Evolutionary conservation across 2,113 vertebrate genomes (phyloP).

Genomic region (Lycaon pictus): DNA sequence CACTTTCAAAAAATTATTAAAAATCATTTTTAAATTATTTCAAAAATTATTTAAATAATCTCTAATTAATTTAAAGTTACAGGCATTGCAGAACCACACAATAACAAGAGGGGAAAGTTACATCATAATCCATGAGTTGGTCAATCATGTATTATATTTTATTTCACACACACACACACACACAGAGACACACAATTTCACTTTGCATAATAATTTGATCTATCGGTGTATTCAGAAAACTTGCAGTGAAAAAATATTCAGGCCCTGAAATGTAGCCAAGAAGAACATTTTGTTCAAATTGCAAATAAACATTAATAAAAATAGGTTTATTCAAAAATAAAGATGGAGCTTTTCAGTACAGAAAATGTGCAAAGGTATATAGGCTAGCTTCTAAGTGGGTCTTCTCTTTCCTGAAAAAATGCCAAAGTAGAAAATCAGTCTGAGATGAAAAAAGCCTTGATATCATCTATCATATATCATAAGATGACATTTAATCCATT

Average conservation of each 20-base stretch:
- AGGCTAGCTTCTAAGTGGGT: not conserved
- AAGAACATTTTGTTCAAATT: slow-evolving; percentile 44
- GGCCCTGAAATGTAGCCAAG: not conserved
- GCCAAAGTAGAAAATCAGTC: slow-evolving; percentile 26
- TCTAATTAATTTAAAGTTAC: slow-evolving; percentile 11
- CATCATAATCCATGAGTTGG: not conserved
- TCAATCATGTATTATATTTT: not conserved
- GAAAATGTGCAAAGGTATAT: not conserved
- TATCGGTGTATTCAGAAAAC: not conserved
- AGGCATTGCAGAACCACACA: not conserved
- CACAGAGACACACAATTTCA: not conserved
- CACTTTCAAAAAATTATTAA: not conserved
- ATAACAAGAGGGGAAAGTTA: not conserved
- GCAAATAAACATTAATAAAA: slow-evolving; percentile 59
- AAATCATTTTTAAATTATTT: not conserved
- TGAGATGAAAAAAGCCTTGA: slow-evolving; percentile 17
- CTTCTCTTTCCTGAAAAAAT: slow-evolving; percentile 47
- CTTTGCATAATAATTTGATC: slow-evolving; percentile 27
- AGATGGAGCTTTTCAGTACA: not conserved
- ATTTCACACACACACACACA: not conserved
- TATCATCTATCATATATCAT: not conserved
- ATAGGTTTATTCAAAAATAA: slow-evolving; percentile 30
- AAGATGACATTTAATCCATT: slow-evolving; percentile 49
- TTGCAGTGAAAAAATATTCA: slow-evolving; percentile 27
- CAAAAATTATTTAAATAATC: slow-evolving; percentile 6